A percentile compares a stretch with the other conserved stretches of the same genome.
phyloP scores from a whole-genome alignment of 2,113 vertebrate species.

The Limnothrissa miodon region DNA sequence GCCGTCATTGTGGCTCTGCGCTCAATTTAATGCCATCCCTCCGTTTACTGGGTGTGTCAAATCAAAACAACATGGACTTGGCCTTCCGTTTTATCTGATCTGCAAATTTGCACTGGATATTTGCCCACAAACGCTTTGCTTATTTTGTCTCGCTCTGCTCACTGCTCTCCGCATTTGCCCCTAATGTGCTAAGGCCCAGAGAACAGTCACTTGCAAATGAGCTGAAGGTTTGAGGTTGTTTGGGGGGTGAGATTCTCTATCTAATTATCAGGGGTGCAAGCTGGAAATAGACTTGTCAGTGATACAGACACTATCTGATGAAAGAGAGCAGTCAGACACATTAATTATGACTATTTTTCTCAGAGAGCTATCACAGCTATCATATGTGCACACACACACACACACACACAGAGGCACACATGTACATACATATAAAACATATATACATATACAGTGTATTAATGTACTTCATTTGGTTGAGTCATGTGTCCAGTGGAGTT shows the following conservation, averaged over 20 bases:
- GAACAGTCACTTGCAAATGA: conserved; percentile 9
- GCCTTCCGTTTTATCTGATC: neutral
- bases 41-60: conserved; percentile 11
- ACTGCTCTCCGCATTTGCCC: neutral
- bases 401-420: conserved; percentile 3
- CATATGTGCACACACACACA: neutral
- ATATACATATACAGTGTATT: neutral
- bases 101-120: neutral
- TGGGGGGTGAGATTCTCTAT: neutral
- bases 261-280: neutral
- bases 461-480: neutral
- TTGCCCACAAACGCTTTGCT: neutral
- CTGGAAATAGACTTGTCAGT: neutral
- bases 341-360: too few species aligned
- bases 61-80: neutral
- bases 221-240: neutral
- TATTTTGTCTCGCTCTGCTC: neutral
- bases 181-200: neutral
- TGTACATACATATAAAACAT: neutral
- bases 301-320: neutral
- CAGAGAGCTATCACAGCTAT: too few species aligned
- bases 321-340: too few species aligned
- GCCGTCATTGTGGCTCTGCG: neutral
- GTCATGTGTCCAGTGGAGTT: neutral
- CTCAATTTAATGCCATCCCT: neutral